These are phyloP conservation scores for Chiroxiphia lanceolata DNA, from an alignment of 2,797 vertebrate genomes.

Conservation along the genomic window DNA sequence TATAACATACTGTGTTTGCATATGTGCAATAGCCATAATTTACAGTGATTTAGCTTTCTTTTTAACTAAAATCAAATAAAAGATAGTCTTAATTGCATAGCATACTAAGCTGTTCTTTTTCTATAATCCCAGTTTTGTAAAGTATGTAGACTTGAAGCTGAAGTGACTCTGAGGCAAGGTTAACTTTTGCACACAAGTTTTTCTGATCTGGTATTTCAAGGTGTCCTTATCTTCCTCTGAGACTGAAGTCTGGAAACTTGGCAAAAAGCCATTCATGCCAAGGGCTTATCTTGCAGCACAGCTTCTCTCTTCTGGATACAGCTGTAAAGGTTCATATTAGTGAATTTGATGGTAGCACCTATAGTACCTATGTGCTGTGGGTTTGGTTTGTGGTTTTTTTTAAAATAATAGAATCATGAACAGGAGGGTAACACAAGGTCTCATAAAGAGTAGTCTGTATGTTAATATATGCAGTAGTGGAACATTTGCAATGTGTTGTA, in stretches of 20 bases:
- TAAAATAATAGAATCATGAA: not conserved
- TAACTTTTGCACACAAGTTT: not conserved
- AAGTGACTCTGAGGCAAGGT: not conserved
- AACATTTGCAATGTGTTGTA: not conserved
- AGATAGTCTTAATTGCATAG: not conserved
- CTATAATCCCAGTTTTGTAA: not conserved
- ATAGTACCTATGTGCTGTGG: not conserved
- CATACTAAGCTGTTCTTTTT: not conserved
- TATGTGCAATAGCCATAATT: not conserved
- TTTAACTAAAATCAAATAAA: not conserved
- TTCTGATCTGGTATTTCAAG: conserved; percentile 20
- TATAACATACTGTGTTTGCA: not conserved
- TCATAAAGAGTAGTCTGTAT: not conserved
- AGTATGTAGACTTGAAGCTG: not conserved
- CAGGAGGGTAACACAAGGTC: not conserved
- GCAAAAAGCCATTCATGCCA: not conserved
- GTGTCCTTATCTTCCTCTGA: conserved; percentile 14
- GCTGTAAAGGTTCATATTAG: not conserved
- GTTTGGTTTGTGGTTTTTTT: not conserved
- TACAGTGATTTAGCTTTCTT: not conserved
- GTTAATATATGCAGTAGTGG: not conserved
- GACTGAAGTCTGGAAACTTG: not conserved
- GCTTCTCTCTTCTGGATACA: not conserved
- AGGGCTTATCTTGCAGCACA: conserved; percentile 1
- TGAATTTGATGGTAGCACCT: not conserved